phyloP scores from a whole-genome alignment of 2,797 vertebrate species.

The Eospalax fontanierii region DNA sequence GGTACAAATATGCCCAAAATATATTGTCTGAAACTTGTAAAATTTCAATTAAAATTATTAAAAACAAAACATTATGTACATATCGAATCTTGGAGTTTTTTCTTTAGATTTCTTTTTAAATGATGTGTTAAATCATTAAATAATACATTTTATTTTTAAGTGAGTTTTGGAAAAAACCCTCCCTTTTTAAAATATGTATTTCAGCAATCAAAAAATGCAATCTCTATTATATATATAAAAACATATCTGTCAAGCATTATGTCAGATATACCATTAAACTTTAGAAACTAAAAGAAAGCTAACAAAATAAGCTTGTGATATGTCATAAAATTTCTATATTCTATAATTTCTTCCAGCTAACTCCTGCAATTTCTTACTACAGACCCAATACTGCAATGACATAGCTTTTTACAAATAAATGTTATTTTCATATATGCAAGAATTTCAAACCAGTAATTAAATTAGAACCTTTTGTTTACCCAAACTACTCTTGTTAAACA shows the following conservation, averaged over 20 bases:
- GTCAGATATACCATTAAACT: background rate
- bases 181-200: background rate
- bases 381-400: background rate
- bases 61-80: background rate
- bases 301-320: background rate
- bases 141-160: background rate
- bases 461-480: conserved; percentile 3
- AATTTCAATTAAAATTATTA: too few species aligned
- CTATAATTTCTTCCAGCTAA: background rate
- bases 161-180: background rate
- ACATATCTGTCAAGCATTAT: background rate
- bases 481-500: conserved; percentile 43
- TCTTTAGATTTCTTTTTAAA: background rate
- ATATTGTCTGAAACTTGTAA: too few species aligned
- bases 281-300: conserved; percentile 4
- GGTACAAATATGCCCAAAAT: too few species aligned
- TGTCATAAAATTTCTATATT: background rate
- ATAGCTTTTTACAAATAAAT: conserved; percentile 42
- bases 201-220: background rate
- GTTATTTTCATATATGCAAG: conserved; percentile 8
- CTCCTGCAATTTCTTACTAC: background rate
- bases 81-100: background rate
- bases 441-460: conserved; percentile 67
- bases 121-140: background rate
- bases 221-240: conserved; percentile 1